These are phyloP conservation scores for Eulimnadia texana DNA, from an alignment of 1,140 invertebrate species.

Conservation along the genomic window DNA sequence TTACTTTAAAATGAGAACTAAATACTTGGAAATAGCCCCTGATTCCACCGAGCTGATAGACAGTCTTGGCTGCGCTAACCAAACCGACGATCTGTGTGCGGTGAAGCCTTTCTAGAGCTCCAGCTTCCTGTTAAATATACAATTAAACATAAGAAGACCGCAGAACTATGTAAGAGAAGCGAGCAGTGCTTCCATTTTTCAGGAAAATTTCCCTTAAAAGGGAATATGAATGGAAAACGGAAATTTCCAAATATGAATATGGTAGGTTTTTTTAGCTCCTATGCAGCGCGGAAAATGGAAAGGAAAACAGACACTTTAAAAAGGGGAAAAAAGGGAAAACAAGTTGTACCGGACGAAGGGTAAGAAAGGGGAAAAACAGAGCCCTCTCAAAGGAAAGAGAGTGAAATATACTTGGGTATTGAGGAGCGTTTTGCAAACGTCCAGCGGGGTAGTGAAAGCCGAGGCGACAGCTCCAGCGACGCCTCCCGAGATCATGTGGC, in stretches of 20 bases:
- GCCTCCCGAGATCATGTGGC: slow-evolving; percentile 77
- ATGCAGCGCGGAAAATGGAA: too few relatives aligned
- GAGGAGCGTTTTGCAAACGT: slow-evolving; percentile 94
- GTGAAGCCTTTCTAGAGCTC: slow-evolving; percentile 33
- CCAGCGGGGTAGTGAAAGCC: slow-evolving; percentile 90
- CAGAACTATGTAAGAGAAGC: too few relatives aligned
- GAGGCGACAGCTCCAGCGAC: slow-evolving; percentile 85
- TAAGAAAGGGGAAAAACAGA: too few relatives aligned
- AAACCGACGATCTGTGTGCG: slow-evolving; percentile 43
- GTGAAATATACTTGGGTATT: slow-evolving; percentile 63
- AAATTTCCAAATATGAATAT: too few relatives aligned
- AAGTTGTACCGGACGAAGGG: too few relatives aligned
- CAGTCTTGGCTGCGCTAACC: slow-evolving; percentile 49
- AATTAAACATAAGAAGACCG: neutral
- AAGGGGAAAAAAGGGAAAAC: too few relatives aligned
- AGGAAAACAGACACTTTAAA: too few relatives aligned
- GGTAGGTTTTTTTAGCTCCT: too few relatives aligned
- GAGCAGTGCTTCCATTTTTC: too few relatives aligned
- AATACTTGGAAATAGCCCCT: slow-evolving; percentile 41
- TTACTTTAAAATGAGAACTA: neutral
- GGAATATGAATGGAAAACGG: too few relatives aligned
- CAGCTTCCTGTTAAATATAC: slow-evolving; percentile 37
- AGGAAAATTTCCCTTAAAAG: too few relatives aligned
- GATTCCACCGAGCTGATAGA: slow-evolving; percentile 56
- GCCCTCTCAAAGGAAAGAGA: too few relatives aligned